Evolutionary conservation across 2,888 invertebrate species (phyloP).

Genomic region (Nemotelus pantherinus): DNA sequence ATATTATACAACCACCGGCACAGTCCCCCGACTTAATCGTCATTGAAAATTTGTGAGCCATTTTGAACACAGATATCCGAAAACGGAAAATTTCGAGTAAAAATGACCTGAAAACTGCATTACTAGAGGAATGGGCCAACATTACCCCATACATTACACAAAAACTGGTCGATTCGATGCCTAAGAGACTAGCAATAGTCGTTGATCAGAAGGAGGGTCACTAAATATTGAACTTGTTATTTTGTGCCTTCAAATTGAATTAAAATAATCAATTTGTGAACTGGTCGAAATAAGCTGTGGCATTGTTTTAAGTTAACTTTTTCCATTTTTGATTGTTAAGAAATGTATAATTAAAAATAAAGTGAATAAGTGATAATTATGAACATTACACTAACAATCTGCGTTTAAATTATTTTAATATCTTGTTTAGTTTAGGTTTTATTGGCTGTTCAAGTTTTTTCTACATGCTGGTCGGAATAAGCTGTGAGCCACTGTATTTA

Average conservation of each 20-base stretch:
- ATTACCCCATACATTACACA: not conserved
- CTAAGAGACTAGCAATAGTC: too few species aligned
- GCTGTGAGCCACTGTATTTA: too few species aligned
- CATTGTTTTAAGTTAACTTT: constrained; percentile 4
- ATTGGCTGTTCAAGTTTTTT: too few species aligned
- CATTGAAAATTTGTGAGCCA: constrained; percentile 8
- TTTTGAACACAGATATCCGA: not conserved
- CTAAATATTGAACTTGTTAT: constrained; percentile 13
- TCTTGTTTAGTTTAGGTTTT: too few species aligned
- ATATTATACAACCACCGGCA: constrained; percentile 17
- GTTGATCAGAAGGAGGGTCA: too few species aligned
- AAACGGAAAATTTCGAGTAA: constrained; percentile 14
- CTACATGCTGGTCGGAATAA: too few species aligned
- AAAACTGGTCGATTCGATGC: constrained; percentile 24
- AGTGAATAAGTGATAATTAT: constrained; percentile 19
- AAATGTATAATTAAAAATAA: constrained; percentile 15
- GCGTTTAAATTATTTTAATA: too few species aligned
- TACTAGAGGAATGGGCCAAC: constrained; percentile 5
- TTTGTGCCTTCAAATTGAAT: constrained; percentile 14
- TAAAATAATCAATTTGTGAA: constrained; percentile 11
- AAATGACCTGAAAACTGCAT: constrained; percentile 13
- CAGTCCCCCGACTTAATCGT: not conserved
- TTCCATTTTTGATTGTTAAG: constrained; percentile 8
- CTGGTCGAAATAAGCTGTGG: constrained; percentile 14
- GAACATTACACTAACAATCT: constrained; percentile 10